These are phyloP conservation scores for Meloidogyne floridensis DNA, from an alignment of 1,140 invertebrate genomes.

Conservation along the genomic window DNA sequence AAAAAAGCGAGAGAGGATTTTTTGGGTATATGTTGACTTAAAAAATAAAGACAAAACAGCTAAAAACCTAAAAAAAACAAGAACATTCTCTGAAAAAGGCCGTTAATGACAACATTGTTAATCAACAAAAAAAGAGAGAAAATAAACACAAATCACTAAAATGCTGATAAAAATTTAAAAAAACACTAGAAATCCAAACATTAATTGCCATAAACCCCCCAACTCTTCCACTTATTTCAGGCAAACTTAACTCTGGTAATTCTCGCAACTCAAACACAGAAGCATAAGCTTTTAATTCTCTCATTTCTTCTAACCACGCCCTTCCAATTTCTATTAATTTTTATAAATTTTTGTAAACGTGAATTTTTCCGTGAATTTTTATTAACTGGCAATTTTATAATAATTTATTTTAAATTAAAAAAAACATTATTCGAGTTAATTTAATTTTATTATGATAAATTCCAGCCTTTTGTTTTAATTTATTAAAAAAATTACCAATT, in stretches of 20 bases:
- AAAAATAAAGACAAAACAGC: background rate
- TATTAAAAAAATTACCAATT: too few relatives aligned
- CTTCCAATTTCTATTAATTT: background rate
- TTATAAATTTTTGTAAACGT: background rate
- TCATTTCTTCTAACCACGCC: background rate
- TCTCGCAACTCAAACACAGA: background rate
- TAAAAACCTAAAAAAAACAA: background rate
- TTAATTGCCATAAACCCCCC: too few relatives aligned
- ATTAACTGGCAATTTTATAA: background rate
- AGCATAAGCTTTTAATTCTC: background rate
- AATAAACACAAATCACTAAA: too few relatives aligned
- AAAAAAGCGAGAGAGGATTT: background rate
- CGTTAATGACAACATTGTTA: background rate
- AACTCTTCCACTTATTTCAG: too few relatives aligned
- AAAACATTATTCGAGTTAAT: too few relatives aligned
- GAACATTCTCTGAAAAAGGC: background rate
- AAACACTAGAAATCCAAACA: too few relatives aligned
- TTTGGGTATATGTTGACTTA: slow-evolving; percentile 1
- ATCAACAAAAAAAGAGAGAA: too few relatives aligned
- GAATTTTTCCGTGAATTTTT: background rate
- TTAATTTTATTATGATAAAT: too few relatives aligned
- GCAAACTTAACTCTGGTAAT: too few relatives aligned
- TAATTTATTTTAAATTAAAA: background rate
- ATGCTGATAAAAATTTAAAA: too few relatives aligned
- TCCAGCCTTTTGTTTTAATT: too few relatives aligned